Conservation (phyloP, 2,113 vertebrate species). For the Crotalus tigris region DNA sequence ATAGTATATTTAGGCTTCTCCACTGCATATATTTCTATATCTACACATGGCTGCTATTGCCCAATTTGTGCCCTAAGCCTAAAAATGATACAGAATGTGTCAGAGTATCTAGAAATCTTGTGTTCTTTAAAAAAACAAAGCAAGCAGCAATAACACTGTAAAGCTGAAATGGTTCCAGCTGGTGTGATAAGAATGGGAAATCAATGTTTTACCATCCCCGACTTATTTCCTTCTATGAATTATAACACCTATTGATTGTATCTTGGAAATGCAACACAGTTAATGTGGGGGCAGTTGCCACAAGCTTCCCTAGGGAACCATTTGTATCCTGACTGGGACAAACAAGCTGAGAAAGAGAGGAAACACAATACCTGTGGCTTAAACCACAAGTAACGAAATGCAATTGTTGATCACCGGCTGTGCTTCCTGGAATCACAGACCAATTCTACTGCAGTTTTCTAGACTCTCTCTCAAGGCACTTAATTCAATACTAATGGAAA, state of each 20-base stretch:
- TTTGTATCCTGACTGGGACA: background rate
- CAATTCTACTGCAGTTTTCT: background rate
- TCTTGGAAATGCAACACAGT: background rate
- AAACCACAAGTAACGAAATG: background rate
- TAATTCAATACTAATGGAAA: background rate
- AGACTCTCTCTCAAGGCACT: background rate
- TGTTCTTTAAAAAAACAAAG: background rate
- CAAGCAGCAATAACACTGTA: background rate
- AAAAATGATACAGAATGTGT: background rate
- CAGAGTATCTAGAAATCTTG: background rate
- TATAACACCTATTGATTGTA: background rate
- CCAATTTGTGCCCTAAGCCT: background rate
- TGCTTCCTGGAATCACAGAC: background rate
- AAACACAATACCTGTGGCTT: background rate
- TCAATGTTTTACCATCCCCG: background rate
- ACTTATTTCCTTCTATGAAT: background rate
- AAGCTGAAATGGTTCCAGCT: constrained; percentile 8
- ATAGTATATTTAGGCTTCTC: background rate
- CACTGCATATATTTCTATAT: background rate
- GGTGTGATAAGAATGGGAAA: background rate
- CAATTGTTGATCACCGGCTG: background rate
- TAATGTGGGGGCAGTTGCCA: background rate
- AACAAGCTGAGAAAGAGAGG: background rate
- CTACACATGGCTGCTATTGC: background rate
- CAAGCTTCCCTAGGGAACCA: background rate